phyloP scores from a whole-genome alignment of 92 coral and sea anemone genomes.

The Porites evermanni region DNA sequence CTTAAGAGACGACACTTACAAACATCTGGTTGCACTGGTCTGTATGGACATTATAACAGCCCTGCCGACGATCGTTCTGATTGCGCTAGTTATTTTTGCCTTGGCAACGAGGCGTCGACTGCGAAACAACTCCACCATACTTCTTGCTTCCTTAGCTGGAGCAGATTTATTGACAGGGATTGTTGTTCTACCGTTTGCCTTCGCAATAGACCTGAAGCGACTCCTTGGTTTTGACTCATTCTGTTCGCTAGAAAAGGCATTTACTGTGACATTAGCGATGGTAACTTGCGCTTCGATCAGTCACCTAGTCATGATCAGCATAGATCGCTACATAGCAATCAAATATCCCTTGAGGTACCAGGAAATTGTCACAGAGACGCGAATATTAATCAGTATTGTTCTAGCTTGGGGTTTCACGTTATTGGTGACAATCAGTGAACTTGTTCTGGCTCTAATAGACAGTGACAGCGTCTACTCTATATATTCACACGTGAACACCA shows the following conservation, averaged over 20 bases:
- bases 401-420: not conserved
- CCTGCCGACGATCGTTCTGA: no score
- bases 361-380: not conserved
- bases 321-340: no score
- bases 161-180: constrained; percentile 12
- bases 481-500: not conserved
- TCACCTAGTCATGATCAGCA: not conserved
- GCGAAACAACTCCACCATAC: no score
- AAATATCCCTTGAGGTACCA: no score
- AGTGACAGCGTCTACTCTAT: not conserved
- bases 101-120: no score
- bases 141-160: not conserved
- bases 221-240: not conserved
- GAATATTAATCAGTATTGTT: not conserved
- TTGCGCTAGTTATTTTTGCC: no score
- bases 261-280: not conserved
- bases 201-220: not conserved
- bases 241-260: not conserved
- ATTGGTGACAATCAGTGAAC: no score
- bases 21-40: no score
- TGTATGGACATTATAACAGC: no score
- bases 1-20: no score
- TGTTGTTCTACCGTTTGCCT: not conserved
- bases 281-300: not conserved
- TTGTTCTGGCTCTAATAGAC: no score